Evolutionary conservation across 1,140 invertebrate genomes (phyloP).

Genomic region (Bicyclus anynana): DNA sequence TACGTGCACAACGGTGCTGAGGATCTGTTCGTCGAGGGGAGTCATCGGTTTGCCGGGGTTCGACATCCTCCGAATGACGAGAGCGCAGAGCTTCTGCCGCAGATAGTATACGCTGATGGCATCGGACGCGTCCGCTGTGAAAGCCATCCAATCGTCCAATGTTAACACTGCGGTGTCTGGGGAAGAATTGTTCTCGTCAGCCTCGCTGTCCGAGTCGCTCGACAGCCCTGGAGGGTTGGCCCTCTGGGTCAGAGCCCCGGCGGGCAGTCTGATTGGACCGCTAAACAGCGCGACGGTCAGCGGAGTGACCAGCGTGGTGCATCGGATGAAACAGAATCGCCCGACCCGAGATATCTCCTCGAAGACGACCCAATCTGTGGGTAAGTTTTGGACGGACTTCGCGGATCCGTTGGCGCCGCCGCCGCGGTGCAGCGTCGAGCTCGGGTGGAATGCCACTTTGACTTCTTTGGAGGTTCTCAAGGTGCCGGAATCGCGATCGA

Average conservation of each 20-base stretch:
- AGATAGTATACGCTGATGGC: conserved; percentile 84
- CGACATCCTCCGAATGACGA: conserved; percentile 85
- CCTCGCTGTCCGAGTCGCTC: conserved; percentile 79
- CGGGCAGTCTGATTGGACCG: conserved; percentile 82
- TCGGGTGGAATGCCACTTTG: conserved; percentile 86
- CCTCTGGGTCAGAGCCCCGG: conserved; percentile 53
- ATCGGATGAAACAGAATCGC: conserved; percentile 82
- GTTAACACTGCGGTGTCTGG: conserved; percentile 58
- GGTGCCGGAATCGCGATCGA: conserved; percentile 64
- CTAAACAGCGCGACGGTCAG: conserved; percentile 88
- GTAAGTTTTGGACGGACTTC: conserved; percentile 81
- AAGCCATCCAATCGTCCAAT: conserved; percentile 90
- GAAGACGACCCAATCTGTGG: conserved; percentile 90
- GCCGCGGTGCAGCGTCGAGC: conserved; percentile 81
- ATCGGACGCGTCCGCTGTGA: conserved; percentile 82
- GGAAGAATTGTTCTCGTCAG: conserved; percentile 64
- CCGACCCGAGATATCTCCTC: conserved; percentile 87
- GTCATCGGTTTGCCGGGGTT: conserved; percentile 82
- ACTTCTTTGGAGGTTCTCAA: conserved; percentile 81
- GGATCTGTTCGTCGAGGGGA: conserved; percentile 84
- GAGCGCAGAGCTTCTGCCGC: conserved; percentile 87
- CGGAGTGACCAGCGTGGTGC: conserved; percentile 87
- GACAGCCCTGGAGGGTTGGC: conserved; percentile 70
- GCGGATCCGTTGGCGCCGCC: conserved; percentile 50
- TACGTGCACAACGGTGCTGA: conserved; percentile 82